Conservation (phyloP, 2,113 vertebrate genomes). For the Trogon melanurus region DNA sequence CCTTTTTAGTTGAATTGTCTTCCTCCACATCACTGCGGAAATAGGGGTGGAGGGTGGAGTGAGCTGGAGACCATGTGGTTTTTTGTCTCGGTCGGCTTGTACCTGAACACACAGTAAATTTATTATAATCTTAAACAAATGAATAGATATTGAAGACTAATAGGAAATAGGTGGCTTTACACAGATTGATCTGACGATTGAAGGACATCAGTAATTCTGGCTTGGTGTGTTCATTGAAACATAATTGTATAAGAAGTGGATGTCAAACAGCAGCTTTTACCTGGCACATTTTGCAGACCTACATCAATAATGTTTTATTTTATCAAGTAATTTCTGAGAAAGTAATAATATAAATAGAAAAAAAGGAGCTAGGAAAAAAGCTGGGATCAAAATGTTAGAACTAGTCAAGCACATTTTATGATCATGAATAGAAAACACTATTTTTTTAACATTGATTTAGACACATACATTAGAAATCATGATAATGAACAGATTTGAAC, state of each 20-base stretch:
- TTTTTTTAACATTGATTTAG: background rate
- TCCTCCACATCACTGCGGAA: too few relatives aligned
- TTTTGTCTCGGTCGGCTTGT: too few relatives aligned
- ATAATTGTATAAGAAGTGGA: background rate
- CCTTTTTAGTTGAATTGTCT: too few relatives aligned
- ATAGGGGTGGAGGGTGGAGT: too few relatives aligned
- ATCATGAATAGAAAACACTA: background rate
- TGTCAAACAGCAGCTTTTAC: background rate
- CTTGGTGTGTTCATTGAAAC: background rate
- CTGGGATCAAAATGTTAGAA: background rate
- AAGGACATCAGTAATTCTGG: background rate
- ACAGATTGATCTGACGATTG: background rate
- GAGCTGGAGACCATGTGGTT: too few relatives aligned
- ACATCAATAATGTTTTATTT: background rate
- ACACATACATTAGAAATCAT: background rate
- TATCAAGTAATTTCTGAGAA: background rate
- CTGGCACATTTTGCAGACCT: background rate
- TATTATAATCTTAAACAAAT: background rate
- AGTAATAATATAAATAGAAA: background rate
- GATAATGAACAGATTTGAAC: background rate
- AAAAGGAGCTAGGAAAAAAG: background rate
- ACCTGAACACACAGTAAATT: background rate
- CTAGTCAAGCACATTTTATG: background rate
- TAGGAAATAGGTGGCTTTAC: background rate
- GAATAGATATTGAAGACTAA: background rate